Conservation (phyloP, 1,140 invertebrate genomes). For the Sycophaga agraensis region DNA sequence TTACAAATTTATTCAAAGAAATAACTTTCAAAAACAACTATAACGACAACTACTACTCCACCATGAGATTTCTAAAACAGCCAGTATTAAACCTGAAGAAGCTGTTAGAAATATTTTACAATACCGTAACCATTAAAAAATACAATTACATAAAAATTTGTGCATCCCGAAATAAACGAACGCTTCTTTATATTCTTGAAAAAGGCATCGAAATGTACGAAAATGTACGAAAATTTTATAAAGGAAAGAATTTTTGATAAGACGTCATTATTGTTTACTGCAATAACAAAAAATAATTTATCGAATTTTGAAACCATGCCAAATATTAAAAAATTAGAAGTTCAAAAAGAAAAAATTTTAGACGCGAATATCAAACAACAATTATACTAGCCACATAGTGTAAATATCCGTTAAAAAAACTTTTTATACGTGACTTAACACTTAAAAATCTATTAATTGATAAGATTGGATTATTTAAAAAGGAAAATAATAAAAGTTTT, state of each 20-base stretch:
- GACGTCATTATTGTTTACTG: not conserved
- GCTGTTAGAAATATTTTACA: not conserved
- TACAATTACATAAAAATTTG: constrained; percentile 1
- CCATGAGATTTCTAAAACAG: not conserved
- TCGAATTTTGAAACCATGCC: not conserved
- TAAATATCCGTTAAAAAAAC: not conserved
- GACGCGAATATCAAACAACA: not conserved
- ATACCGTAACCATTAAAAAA: constrained; percentile 10
- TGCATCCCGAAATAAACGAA: not conserved
- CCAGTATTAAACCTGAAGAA: not conserved
- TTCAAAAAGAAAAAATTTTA: not conserved
- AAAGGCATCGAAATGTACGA: too few relatives aligned
- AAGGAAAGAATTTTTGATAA: constrained; percentile 18
- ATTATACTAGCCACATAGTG: not conserved
- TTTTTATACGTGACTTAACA: constrained; percentile 3
- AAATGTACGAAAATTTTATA: not conserved
- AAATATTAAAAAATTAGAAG: not conserved
- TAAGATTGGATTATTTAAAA: not conserved
- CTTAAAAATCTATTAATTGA: not conserved
- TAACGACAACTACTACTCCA: not conserved
- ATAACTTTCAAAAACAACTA: not conserved
- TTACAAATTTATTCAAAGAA: constrained; percentile 4
- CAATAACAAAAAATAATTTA: not conserved
- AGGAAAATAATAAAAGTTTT: constrained; percentile 4
- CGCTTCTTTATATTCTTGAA: not conserved